Conservation (phyloP, 2,113 vertebrate genomes). For the Fregata magnificens region DNA sequence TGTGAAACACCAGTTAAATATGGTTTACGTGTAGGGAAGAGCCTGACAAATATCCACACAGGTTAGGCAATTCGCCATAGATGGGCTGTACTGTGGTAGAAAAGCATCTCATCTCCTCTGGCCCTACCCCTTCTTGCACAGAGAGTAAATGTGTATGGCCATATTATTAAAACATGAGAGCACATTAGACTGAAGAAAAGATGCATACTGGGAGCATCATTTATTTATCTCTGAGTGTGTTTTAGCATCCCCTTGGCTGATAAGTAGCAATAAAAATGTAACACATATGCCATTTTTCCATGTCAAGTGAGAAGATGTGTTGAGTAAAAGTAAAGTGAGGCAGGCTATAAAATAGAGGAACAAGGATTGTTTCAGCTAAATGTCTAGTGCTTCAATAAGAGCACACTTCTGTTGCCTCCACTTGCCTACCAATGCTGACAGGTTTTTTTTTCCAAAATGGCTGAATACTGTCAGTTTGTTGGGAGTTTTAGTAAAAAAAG, state of each 20-base stretch:
- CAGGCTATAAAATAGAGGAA: not conserved
- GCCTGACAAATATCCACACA: not conserved
- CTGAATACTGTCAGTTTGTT: not conserved
- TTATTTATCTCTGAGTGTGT: not conserved
- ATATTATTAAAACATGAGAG: not conserved
- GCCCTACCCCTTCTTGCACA: not conserved
- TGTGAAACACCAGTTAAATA: not conserved
- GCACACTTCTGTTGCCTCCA: not conserved
- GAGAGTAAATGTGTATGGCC: not conserved
- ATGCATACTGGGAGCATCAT: not conserved
- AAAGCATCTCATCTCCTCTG: not conserved
- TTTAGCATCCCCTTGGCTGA: not conserved
- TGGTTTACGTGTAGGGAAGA: not conserved
- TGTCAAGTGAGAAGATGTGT: not conserved
- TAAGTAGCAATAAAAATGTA: conserved; percentile 1
- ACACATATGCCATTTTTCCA: not conserved
- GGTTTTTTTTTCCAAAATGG: not conserved
- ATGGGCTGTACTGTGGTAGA: not conserved
- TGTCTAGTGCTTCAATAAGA: not conserved
- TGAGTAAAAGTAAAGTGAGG: not conserved
- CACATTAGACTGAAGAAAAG: not conserved
- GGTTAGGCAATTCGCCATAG: not conserved
- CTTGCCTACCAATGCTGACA: not conserved
- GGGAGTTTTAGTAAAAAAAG: not conserved
- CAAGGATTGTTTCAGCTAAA: not conserved